Conservation (phyloP, 2,113 vertebrate species). For the rat (Rattus norvegicus) region GRCr8 NC_086023.1:167758501-167759000, state of each 20-base stretch:
- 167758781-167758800: accelerated
- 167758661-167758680: background rate
- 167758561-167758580: no score
- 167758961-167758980: background rate
- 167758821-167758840: background rate
- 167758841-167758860: constrained; percentile 36
- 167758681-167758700: no score
- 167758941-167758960: background rate
- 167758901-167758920: background rate
- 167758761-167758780: accelerated
- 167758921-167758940: background rate
- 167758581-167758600: background rate
- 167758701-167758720: background rate
- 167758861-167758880: constrained; percentile 63
- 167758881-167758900: constrained; percentile 37
- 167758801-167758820: background rate
- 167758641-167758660: no score
- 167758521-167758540: background rate
- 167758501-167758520: constrained; percentile 98
- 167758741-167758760: background rate
- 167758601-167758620: background rate
- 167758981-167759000: background rate
- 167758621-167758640: accelerated
- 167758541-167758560: background rate
- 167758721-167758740: background rate